These are phyloP conservation scores for Pterois miles DNA, from an alignment of 2,797 vertebrate species.

Conservation along the genomic window DNA sequence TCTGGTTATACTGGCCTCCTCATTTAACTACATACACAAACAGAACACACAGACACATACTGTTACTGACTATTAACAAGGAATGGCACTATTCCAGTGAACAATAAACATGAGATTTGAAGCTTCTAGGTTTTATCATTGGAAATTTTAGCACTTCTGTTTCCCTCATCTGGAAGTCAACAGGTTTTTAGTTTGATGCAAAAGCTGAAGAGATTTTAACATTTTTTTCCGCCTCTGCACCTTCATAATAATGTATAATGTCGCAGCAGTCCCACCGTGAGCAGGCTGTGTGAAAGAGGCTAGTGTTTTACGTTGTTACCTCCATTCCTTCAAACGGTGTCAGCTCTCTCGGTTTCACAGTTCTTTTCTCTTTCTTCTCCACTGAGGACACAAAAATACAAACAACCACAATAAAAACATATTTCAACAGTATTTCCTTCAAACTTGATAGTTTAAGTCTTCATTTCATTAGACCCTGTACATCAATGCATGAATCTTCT, in stretches of 20 bases:
- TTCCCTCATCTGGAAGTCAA: too few species aligned
- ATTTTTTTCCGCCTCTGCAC: too few species aligned
- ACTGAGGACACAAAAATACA: constrained; percentile 63
- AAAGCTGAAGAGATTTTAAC: too few species aligned
- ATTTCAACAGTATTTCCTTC: background rate
- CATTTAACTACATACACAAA: constrained; percentile 53
- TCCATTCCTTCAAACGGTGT: constrained; percentile 97
- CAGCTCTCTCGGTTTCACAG: constrained; percentile 91
- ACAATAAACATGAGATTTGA: background rate
- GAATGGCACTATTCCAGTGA: background rate
- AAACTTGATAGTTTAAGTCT: background rate
- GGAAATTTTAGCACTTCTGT: too few species aligned
- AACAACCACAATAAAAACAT: background rate
- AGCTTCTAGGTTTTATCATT: background rate
- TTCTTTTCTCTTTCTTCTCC: constrained; percentile 91
- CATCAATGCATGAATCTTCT: background rate
- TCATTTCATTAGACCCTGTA: background rate
- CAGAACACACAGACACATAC: constrained; percentile 1
- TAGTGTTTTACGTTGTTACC: too few species aligned
- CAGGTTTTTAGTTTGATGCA: too few species aligned
- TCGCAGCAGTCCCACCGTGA: too few species aligned
- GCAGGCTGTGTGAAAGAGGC: too few species aligned
- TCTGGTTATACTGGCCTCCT: constrained; percentile 71
- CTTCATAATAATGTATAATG: too few species aligned
- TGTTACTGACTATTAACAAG: background rate